Percentiles rank a stretch among this genome's conserved stretches.
These are phyloP conservation scores for Drosophila histrio DNA, from an alignment of 2,888 invertebrate species.

Conservation along the genomic window DNA sequence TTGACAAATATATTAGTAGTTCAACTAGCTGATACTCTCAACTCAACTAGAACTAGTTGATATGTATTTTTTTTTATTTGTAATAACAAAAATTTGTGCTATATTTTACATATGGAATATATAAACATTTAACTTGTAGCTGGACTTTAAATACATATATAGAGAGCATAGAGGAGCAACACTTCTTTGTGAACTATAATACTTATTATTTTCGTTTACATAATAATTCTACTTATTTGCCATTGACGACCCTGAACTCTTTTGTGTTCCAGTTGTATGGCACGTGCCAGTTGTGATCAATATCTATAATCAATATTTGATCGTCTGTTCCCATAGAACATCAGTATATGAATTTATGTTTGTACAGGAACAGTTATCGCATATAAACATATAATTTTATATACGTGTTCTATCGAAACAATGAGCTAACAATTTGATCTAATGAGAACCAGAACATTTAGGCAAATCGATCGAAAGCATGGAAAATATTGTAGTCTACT, in stretches of 20 bases:
- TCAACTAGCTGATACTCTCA: not conserved
- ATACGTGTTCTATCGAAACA: no score
- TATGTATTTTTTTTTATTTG: no score
- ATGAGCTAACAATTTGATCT: no score
- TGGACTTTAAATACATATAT: not conserved
- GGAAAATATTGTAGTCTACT: not conserved
- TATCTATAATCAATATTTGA: not conserved
- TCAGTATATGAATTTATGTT: no score
- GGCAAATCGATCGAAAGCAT: no score
- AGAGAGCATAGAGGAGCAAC: not conserved
- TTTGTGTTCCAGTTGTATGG: not conserved
- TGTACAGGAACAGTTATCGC: no score
- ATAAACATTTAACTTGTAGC: not conserved
- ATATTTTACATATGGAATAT: no score
- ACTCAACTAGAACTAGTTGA: no score
- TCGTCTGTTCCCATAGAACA: not conserved
- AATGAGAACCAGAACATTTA: not conserved
- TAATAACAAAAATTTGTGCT: no score
- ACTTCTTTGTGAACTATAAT: not conserved
- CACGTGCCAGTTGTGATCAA: not conserved
- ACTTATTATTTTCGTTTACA: not conserved
- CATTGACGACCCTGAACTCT: not conserved
- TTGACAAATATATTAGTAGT: no score
- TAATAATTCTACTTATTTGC: not conserved
- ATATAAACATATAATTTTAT: no score